These are phyloP conservation scores for Stictocephala bisonia DNA, from an alignment of 2,888 invertebrate genomes.

Conservation along the genomic window DNA sequence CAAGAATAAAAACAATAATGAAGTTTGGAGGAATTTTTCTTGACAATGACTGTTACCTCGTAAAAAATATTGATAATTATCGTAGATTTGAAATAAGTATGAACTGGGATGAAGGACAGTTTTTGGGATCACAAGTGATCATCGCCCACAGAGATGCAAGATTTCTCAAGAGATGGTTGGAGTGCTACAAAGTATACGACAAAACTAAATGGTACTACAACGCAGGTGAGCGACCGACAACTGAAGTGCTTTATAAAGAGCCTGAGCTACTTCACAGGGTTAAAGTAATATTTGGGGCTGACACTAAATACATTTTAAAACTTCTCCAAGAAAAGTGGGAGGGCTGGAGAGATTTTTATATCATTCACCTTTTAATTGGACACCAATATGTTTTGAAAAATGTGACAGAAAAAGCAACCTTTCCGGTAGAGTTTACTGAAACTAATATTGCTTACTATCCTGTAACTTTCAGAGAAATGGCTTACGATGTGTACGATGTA, in stretches of 20 bases:
- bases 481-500: slow-evolving; percentile 42
- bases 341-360: slow-evolving; percentile 38
- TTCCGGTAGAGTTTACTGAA: slow-evolving; percentile 47
- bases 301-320: slow-evolving; percentile 51
- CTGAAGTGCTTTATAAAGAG: slow-evolving; percentile 60
- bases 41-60: slow-evolving; percentile 62
- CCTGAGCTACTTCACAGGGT: slow-evolving; percentile 63
- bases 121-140: slow-evolving; percentile 53
- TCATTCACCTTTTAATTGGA: too few species aligned
- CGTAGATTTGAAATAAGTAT: slow-evolving; percentile 61
- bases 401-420: slow-evolving; percentile 32
- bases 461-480: slow-evolving; percentile 48
- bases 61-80: slow-evolving; percentile 59
- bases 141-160: slow-evolving; percentile 61
- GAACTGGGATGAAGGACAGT: slow-evolving; percentile 57
- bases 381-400: background rate
- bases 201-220: slow-evolving; percentile 63
- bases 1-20: slow-evolving; percentile 58
- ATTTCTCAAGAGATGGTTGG: too few species aligned
- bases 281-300: slow-evolving; percentile 62
- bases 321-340: slow-evolving; percentile 31
- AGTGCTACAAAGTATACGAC: too few species aligned
- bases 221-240: slow-evolving; percentile 64
- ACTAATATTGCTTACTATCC: slow-evolving; percentile 43
- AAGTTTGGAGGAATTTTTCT: slow-evolving; percentile 62